Conservation (phyloP, 2,888 invertebrate species). For the Chrysodeixis includens region DNA sequence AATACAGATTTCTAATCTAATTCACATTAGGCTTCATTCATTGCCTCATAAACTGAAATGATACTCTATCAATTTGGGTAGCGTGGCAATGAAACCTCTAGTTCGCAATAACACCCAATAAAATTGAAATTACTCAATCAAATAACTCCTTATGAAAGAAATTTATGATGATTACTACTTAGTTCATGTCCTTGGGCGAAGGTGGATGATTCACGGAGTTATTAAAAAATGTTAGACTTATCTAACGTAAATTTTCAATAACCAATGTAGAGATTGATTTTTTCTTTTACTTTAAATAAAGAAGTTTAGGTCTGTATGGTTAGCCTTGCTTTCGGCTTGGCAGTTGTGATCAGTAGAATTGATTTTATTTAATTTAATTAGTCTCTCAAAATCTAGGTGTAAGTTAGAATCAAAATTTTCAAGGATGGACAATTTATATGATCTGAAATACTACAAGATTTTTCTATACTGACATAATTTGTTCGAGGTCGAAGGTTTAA, state of each 20-base stretch:
- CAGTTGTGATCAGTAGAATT: no score
- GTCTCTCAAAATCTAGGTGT: no score
- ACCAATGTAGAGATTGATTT: no score
- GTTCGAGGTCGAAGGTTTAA: constrained; percentile 27
- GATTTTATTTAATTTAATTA: no score
- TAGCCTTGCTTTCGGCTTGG: no score
- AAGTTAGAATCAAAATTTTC: no score
- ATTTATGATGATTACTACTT: neutral
- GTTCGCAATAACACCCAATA: neutral
- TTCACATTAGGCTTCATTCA: constrained; percentile 3
- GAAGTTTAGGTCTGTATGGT: no score
- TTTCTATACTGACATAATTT: constrained; percentile 19
- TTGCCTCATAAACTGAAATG: constrained; percentile 4
- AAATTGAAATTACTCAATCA: neutral
- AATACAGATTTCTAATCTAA: constrained; percentile 6
- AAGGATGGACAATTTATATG: no score
- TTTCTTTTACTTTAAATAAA: no score
- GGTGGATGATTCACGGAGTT: neutral
- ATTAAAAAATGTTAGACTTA: neutral
- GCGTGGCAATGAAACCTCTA: constrained; percentile 14
- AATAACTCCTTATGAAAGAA: neutral
- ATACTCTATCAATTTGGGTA: constrained; percentile 6
- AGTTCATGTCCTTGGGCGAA: neutral
- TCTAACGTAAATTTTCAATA: no score
- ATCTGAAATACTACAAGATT: neutral